Conservation (phyloP, 2,888 invertebrate species). For the Anoplius nigerrimus region DNA sequence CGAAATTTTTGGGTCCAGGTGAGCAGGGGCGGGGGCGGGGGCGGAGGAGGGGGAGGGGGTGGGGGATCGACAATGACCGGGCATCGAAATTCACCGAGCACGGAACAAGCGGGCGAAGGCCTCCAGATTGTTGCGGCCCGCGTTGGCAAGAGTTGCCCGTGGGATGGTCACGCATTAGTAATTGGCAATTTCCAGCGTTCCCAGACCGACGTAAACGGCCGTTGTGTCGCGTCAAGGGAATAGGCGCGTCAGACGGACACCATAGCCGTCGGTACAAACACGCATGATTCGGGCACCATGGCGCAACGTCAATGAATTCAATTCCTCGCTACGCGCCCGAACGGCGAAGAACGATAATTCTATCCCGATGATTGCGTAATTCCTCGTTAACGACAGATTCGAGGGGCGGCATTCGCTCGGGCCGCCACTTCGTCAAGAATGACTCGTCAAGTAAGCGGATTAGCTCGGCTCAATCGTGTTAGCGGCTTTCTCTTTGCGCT, state of each 20-base stretch:
- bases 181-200: constrained; percentile 55
- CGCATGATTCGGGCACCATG: constrained; percentile 38
- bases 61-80: constrained; percentile 19
- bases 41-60: too few relatives aligned
- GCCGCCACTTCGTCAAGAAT: too few relatives aligned
- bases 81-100: constrained; percentile 30
- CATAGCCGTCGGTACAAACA: constrained; percentile 47
- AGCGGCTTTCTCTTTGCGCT: too few relatives aligned
- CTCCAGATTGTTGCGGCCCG: constrained; percentile 36
- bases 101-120: too few relatives aligned
- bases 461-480: too few relatives aligned
- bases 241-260: constrained; percentile 42
- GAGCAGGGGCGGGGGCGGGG: too few relatives aligned
- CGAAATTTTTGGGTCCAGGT: too few relatives aligned
- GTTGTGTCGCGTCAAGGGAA: constrained; percentile 52
- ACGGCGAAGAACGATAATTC: constrained; percentile 38
- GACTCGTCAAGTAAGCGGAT: too few relatives aligned
- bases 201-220: constrained; percentile 49
- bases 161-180: constrained; percentile 58
- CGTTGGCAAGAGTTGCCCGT: constrained; percentile 40
- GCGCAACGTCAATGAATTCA: constrained; percentile 48
- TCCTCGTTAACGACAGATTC: constrained; percentile 8
- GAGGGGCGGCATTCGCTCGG: constrained; percentile 8
- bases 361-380: constrained; percentile 1
- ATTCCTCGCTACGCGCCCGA: constrained; percentile 48